Evolutionary conservation across 2,113 vertebrate genomes (phyloP).

Genomic region (Desmodus rotundus): DNA sequence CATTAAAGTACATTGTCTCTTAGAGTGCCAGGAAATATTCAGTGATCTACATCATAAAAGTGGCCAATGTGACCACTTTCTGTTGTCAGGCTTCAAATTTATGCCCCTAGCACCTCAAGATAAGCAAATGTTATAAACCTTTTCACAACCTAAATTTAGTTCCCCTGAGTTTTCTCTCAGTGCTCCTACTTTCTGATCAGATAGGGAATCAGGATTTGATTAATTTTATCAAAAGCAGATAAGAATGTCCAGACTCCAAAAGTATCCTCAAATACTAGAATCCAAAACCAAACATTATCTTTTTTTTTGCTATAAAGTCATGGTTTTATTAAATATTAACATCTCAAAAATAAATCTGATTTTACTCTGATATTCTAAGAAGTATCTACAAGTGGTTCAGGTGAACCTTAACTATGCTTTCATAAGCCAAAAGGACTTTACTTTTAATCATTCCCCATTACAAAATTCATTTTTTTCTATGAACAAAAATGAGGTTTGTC

Average conservation of each 20-base stretch:
- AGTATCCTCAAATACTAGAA: background rate
- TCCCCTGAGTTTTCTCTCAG: background rate
- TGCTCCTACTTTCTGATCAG: background rate
- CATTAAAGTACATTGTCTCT: slow-evolving; percentile 59
- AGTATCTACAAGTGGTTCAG: background rate
- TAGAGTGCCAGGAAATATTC: slow-evolving; percentile 58
- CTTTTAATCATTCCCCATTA: background rate
- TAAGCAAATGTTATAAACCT: slow-evolving; percentile 22
- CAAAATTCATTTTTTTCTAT: background rate
- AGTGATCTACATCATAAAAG: slow-evolving; percentile 44
- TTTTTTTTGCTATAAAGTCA: background rate
- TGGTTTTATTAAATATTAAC: background rate
- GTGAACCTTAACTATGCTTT: background rate
- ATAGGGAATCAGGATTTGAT: background rate
- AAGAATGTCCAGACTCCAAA: background rate
- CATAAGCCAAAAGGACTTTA: background rate
- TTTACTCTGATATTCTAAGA: background rate
- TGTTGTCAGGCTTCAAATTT: slow-evolving; percentile 42
- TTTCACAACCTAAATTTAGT: slow-evolving; percentile 51
- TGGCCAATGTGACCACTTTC: slow-evolving; percentile 45
- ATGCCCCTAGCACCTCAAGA: background rate
- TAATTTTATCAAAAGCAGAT: background rate
- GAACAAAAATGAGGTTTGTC: background rate
- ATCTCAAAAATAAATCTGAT: background rate
- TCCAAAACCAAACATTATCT: background rate